A percentile compares a stretch with the other conserved stretches of the same genome.
Conservation (phyloP, 2,113 vertebrate species). For the Poeciliopsis turrubarensis region DNA sequence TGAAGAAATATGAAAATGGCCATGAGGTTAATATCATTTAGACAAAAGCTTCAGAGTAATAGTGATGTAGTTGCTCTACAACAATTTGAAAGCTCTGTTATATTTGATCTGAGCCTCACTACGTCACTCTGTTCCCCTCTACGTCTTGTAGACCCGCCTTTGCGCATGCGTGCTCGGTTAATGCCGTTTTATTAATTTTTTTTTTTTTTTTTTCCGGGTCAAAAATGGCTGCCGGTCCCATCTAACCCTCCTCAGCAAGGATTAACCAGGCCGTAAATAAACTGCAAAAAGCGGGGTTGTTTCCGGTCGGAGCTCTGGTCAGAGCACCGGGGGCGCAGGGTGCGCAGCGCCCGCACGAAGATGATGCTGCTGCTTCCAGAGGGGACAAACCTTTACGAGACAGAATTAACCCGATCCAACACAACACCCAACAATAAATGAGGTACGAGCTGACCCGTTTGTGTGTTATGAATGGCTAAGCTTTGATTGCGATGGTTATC, state of each 20-base stretch:
- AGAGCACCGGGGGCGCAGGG: slow-evolving; percentile 13
- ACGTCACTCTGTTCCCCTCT: neutral
- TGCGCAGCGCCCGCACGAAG: slow-evolving; percentile 33
- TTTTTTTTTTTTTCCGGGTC: slow-evolving; percentile 36
- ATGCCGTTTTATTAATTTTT: slow-evolving; percentile 69
- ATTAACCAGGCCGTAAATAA: slow-evolving; percentile 45
- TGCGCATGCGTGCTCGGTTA: slow-evolving; percentile 74
- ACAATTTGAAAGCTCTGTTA: neutral
- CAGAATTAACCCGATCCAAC: slow-evolving; percentile 73
- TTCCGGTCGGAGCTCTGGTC: neutral
- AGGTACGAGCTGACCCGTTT: slow-evolving; percentile 70
- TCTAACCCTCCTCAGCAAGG: slow-evolving; percentile 68
- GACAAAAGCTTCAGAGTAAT: too few relatives aligned
- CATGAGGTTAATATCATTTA: too few relatives aligned
- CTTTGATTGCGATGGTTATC: neutral
- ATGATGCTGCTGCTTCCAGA: slow-evolving; percentile 66
- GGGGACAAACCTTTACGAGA: slow-evolving; percentile 69
- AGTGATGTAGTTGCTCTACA: too few relatives aligned
- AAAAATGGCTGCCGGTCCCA: slow-evolving; percentile 83
- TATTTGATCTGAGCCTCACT: neutral
- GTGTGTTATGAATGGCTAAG: neutral
- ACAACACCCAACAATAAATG: slow-evolving; percentile 71
- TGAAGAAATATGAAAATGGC: too few relatives aligned
- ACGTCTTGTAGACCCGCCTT: slow-evolving; percentile 51
- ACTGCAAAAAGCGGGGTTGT: slow-evolving; percentile 21